A percentile compares a stretch with the other conserved stretches of the same genome.
Conservation (phyloP, 2,888 invertebrate genomes). For the Fissipunctia ypsillon region DNA sequence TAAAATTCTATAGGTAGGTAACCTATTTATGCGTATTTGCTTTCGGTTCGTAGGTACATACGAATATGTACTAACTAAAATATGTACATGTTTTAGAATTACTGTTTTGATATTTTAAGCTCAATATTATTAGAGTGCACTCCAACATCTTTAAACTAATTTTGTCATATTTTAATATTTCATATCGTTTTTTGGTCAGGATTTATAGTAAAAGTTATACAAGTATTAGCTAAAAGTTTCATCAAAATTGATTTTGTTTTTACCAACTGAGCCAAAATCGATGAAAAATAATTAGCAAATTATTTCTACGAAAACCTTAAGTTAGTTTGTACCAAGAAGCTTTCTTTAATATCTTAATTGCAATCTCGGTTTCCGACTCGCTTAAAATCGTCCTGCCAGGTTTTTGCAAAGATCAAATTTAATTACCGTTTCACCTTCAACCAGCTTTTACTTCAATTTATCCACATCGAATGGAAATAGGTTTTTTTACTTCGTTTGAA, state of each 20-base stretch:
- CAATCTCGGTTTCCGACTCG: conserved; percentile 53
- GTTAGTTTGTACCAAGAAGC: conserved; percentile 38
- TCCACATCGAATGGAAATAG: conserved; percentile 52
- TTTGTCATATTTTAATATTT: not conserved
- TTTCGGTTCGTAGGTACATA: not conserved
- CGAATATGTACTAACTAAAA: no score
- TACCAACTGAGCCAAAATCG: conserved; percentile 6
- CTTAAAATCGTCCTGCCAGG: conserved; percentile 43
- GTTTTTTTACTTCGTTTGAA: conserved; percentile 46
- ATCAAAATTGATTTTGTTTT: conserved; percentile 15
- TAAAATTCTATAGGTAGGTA: not conserved
- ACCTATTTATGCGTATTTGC: not conserved
- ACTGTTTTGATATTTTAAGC: conserved; percentile 8
- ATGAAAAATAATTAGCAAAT: conserved; percentile 23
- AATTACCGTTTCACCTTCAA: conserved; percentile 58
- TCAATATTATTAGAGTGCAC: conserved; percentile 1
- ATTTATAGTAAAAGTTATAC: not conserved
- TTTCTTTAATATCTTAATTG: conserved; percentile 60
- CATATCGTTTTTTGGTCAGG: not conserved
- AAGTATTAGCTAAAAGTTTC: conserved; percentile 14
- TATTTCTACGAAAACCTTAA: not conserved
- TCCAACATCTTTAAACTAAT: not conserved
- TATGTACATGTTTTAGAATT: not conserved
- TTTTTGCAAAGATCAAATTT: conserved; percentile 64
- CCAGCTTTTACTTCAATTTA: conserved; percentile 55